Conservation (phyloP, 2,797 vertebrate species). For the Alfaro cultratus region DNA sequence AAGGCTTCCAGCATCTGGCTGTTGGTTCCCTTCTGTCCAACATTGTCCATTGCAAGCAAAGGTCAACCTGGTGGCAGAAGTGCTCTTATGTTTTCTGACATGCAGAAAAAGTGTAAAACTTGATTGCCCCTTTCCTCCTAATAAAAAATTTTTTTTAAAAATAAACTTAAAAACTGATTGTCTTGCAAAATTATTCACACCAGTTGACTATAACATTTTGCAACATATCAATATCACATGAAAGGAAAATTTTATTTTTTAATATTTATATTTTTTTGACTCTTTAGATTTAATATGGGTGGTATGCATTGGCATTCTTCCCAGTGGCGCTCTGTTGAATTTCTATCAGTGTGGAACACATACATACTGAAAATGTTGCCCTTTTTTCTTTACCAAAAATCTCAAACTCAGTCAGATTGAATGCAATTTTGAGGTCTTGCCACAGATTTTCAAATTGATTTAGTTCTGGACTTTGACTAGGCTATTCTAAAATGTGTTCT, state of each 20-base stretch:
- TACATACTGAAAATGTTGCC: background rate
- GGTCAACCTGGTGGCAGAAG: slow-evolving; percentile 63
- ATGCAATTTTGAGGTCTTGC: background rate
- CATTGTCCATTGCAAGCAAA: slow-evolving; percentile 48
- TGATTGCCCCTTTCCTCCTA: too few species aligned
- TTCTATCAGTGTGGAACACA: background rate
- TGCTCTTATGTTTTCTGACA: slow-evolving; percentile 10
- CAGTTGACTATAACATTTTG: background rate
- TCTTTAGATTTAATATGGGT: background rate
- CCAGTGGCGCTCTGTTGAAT: background rate
- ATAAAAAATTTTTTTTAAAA: too few species aligned
- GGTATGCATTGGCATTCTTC: background rate
- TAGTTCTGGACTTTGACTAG: background rate
- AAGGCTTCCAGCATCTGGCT: slow-evolving; percentile 62
- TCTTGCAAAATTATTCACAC: background rate
- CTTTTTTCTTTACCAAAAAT: background rate
- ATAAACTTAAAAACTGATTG: background rate
- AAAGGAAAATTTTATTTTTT: background rate
- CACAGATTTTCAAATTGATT: background rate
- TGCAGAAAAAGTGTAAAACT: background rate
- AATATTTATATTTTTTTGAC: too few species aligned
- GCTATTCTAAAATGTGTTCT: background rate
- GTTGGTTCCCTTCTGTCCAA: slow-evolving; percentile 25
- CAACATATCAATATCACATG: background rate
- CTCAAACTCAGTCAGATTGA: background rate